Percentiles rank a stretch among this genome's conserved stretches.
Conservation (phyloP, 2,888 invertebrate genomes). For the Agonopterix alstromeriana region DNA sequence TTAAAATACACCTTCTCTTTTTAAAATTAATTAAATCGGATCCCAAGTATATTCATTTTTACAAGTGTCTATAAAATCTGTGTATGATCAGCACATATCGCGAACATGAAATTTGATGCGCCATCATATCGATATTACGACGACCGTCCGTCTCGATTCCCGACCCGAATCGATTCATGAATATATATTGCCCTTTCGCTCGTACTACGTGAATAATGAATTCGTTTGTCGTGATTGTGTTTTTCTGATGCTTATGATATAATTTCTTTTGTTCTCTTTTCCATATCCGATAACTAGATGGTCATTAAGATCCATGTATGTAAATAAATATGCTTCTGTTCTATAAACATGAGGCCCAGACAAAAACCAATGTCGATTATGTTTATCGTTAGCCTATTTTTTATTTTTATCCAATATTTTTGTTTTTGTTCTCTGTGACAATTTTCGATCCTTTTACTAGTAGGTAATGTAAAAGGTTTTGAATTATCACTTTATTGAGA, state of each 20-base stretch:
- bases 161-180: conserved; percentile 45
- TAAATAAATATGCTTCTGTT: too few species aligned
- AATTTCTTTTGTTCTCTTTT: conserved; percentile 13
- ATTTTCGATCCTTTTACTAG: too few species aligned
- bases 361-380: too few species aligned
- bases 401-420: too few species aligned
- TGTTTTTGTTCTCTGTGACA: too few species aligned
- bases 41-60: conserved; percentile 6
- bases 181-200: conserved; percentile 39
- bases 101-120: conserved; percentile 32
- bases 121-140: conserved; percentile 51
- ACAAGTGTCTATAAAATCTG: conserved; percentile 19
- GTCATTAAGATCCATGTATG: too few species aligned
- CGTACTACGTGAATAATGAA: conserved; percentile 18
- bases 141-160: conserved; percentile 29
- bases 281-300: background rate
- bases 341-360: too few species aligned
- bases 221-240: conserved; percentile 17
- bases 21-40: background rate
- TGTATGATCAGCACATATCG: conserved; percentile 23
- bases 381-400: too few species aligned
- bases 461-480: too few species aligned
- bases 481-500: too few species aligned
- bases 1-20: background rate
- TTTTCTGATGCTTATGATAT: conserved; percentile 12